Evolutionary conservation across 2,888 invertebrate species (phyloP), one percentile per base, ranked within the genome.

Genomic region (Erebia epiphron): DNA sequence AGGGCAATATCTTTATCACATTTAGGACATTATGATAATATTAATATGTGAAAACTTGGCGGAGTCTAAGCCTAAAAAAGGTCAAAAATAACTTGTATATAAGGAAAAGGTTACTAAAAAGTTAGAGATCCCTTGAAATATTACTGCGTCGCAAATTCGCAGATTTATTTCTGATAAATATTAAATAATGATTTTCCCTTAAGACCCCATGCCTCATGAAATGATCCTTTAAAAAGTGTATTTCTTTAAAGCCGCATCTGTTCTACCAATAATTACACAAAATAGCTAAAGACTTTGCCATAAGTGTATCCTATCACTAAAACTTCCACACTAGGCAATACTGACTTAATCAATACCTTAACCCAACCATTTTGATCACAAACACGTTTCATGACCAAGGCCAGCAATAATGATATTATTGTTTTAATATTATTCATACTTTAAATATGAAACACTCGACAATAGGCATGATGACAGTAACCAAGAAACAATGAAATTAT

Each of bases 371-470:
- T 72, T 69, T 43, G 68, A 61, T 65, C 21, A 41, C 61, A 67
- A 67, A 63, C 73, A 70, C 68, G 72, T 60, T 70, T 67, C 56
- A 69, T 16, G 64, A 52, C 69, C 71, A 73, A 73, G 71, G 73
- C 43, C 69, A 46, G 13, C 46, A 58, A 68, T 69, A 68, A 54
- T 54, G 21, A 68, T 68, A 68, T 57, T 67, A 66, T 70, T 72
- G 67, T 70, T 73, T 73, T 68, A 64, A 68, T 70, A 50, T 49
- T 62, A 50, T 52, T 54, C 65, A 65, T 63, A 35, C 49, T 26
- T 63, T 50, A 63, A 63, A 63, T 35, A 63, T 63, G 35, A 50
- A 50, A 26, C 26, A 26, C 26, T 43, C 16, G 18, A 18, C 43
- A 18, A 41, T n/a, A n/a, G n/a, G n/a, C n/a, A n/a, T n/a, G n/a